These are phyloP conservation scores for Latrodectus geometricus DNA, from an alignment of 1,140 invertebrate species.

Conservation along the genomic window DNA sequence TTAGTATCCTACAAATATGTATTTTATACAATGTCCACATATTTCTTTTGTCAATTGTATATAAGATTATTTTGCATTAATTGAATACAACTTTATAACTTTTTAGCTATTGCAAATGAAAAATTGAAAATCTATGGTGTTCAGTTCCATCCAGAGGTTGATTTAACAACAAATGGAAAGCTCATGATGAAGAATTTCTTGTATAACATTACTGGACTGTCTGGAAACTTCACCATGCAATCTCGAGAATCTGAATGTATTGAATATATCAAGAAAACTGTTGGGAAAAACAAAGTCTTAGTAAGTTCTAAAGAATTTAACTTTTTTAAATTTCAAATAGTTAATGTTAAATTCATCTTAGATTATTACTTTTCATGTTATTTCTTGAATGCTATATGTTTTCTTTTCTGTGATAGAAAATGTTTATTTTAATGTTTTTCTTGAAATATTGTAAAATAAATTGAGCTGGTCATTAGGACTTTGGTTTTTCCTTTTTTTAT, in stretches of 20 bases:
- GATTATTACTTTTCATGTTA: no score
- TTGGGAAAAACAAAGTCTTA: conserved; percentile 92
- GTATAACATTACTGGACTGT: conserved; percentile 87
- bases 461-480: no score
- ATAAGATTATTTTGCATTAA: background rate
- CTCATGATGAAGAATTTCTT: conserved; percentile 95
- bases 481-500: no score
- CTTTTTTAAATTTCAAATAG: background rate
- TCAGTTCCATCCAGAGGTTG: conserved; percentile 98
- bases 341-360: no score
- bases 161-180: conserved; percentile 92
- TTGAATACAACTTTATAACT: background rate
- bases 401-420: no score
- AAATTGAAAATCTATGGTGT: conserved; percentile 93
- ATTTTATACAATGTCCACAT: no score
- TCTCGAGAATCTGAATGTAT: conserved; percentile 92
- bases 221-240: conserved; percentile 88
- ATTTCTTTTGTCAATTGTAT: background rate
- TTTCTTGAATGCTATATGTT: no score
- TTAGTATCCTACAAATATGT: no score
- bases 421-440: no score
- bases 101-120: conserved; percentile 88
- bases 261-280: conserved; percentile 89
- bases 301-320: conserved; percentile 75
- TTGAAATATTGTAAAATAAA: no score